phyloP scores from a whole-genome alignment of 2,113 vertebrate species.

The Damaliscus lunatus region DNA sequence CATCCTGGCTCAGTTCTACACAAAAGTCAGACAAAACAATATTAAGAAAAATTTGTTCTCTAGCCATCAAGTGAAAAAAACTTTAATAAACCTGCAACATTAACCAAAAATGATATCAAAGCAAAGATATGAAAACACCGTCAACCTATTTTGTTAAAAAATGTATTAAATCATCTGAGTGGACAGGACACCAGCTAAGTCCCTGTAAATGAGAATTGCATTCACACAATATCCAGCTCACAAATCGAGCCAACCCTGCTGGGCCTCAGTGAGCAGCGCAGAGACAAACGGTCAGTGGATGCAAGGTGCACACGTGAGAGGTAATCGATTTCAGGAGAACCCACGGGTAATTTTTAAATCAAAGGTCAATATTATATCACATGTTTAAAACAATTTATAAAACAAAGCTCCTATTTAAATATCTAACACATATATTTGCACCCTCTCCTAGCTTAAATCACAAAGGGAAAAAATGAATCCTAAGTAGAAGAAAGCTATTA shows the following conservation, averaged over 20 bases:
- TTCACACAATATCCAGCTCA: not conserved
- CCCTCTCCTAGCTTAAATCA: not conserved
- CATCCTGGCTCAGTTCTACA: conserved; percentile 96
- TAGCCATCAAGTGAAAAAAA: not conserved
- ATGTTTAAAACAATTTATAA: not conserved
- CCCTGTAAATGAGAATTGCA: not conserved
- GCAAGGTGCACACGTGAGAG: not conserved
- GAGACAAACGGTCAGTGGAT: not conserved
- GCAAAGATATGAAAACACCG: conserved; percentile 8
- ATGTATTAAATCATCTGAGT: not conserved
- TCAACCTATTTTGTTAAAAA: not conserved
- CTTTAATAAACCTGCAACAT: not conserved
- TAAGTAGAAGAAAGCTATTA: not conserved
- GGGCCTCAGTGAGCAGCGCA: not conserved
- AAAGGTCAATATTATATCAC: not conserved
- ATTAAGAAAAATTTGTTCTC: not conserved
- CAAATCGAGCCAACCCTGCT: not conserved
- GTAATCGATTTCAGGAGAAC: not conserved
- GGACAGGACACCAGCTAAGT: not conserved
- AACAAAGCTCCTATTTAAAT: conserved; percentile 3
- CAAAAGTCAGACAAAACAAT: conserved; percentile 62
- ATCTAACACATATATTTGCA: not conserved
- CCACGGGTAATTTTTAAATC: not conserved
- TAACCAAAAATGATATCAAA: conserved; percentile 42
- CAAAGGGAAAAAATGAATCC: not conserved